Conservation (phyloP, 2,888 invertebrate genomes). For the Embidobia sp. region DNA sequence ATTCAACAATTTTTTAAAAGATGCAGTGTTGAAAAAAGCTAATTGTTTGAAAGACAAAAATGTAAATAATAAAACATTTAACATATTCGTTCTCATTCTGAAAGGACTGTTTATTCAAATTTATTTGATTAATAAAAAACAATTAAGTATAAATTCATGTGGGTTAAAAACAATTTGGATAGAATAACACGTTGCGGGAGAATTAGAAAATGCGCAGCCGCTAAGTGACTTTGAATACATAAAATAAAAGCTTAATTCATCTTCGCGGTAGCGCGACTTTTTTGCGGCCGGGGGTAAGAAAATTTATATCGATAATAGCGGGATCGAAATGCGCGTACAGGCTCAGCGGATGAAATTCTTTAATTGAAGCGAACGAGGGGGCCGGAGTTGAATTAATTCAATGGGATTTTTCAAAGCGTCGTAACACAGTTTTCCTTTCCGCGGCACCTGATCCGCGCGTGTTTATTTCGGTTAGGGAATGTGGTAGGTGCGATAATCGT, state of each 20-base stretch:
- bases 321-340: conserved; percentile 32
- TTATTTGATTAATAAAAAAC: too few relatives aligned
- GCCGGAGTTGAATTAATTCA: conserved; percentile 46
- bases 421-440: conserved; percentile 64
- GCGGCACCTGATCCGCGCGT: conserved; percentile 55
- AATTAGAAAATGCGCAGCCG: neutral
- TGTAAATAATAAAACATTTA: too few relatives aligned
- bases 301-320: conserved; percentile 39
- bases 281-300: neutral
- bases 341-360: conserved; percentile 22
- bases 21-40: too few relatives aligned
- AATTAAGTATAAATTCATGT: too few relatives aligned
- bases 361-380: conserved; percentile 21
- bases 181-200: too few relatives aligned
- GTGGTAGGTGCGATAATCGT: conserved; percentile 54
- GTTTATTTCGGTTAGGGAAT: conserved; percentile 53
- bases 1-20: too few relatives aligned
- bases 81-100: too few relatives aligned
- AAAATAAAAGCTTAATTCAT: conserved; percentile 36
- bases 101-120: too few relatives aligned
- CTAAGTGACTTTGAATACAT: neutral
- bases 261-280: conserved; percentile 20
- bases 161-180: too few relatives aligned
- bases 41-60: too few relatives aligned
- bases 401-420: conserved; percentile 22